Percentiles rank a stretch among this genome's conserved stretches.
These are phyloP conservation scores for Drosophila mauritiana DNA, from an alignment of 1,140 invertebrate genomes.

Conservation along the genomic window DNA sequence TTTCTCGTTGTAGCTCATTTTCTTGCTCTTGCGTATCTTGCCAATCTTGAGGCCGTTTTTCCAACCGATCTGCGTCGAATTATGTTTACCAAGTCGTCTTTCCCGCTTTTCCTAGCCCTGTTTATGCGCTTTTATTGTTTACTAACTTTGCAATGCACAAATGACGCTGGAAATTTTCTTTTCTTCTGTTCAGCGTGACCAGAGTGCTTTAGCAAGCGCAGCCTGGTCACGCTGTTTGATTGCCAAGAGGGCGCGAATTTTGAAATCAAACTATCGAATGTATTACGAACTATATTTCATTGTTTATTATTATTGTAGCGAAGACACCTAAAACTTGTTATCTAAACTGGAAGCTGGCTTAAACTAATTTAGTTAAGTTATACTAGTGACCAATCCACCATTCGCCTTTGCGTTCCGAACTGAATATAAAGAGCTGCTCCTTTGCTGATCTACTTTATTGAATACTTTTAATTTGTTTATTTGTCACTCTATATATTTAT, in stretches of 20 bases:
- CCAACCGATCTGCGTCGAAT: constrained; percentile 12
- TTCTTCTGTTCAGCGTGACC: constrained; percentile 17
- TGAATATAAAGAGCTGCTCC: not conserved
- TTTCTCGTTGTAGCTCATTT: constrained; percentile 84
- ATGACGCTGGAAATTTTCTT: constrained; percentile 45
- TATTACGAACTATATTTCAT: too few species aligned
- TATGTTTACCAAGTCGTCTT: not conserved
- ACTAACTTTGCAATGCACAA: constrained; percentile 11
- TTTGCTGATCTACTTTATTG: constrained; percentile 9
- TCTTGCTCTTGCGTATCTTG: constrained; percentile 90
- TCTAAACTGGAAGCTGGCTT: too few species aligned
- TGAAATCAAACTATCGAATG: not conserved
- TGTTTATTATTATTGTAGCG: too few species aligned
- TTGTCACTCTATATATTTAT: not conserved
- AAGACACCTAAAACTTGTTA: too few species aligned
- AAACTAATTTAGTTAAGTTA: too few species aligned
- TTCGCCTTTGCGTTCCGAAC: not conserved
- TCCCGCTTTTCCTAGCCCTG: not conserved
- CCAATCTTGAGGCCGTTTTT: constrained; percentile 86
- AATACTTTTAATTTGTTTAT: not conserved
- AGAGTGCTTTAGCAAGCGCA: not conserved
- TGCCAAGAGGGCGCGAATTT: not conserved
- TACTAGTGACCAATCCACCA: too few species aligned
- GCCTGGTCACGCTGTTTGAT: too few species aligned
- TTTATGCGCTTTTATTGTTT: constrained; percentile 2